Base-by-base conservation (phyloP, 2,113 vertebrate genomes). In the Mustelus asterias region DNA sequence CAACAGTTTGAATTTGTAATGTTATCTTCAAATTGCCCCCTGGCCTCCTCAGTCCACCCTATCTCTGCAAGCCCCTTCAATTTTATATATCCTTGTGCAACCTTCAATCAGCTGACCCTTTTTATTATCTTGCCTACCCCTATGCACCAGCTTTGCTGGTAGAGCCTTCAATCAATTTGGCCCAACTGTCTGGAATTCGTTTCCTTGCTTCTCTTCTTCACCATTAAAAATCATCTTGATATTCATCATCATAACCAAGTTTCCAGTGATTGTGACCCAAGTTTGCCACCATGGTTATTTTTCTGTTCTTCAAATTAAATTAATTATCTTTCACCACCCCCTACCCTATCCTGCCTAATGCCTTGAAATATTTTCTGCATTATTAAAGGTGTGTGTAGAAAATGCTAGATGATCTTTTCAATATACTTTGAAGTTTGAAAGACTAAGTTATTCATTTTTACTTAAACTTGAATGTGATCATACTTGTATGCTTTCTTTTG, bases 401-500 rank as follows among this genome's bases (percentile, higher is more conserved):
- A 93, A 37, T 65, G 16, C 9, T 93, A 9, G n/a, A 14, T 37
- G 4, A 1, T 6, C 29, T 37, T 37, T 37, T 93, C 33, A 93
- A 9, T 65, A 44, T 76, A 65, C 54, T 63, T 83, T 96, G 94
- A 96, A 24, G 80, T 80, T 96, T 85, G 60, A 6, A 67, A 24
- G 63, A 95, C 37, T 26, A 58, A 76, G 58, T 92, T 54, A 92
- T 72, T 70, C 60, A 41, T 65, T 92, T 29, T 88, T 54, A 88
- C 95, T 76, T 93, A 89, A 96, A 37, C 72, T 60, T 88, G 65
- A 44, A n/a, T 95, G 26, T 95, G 83, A 80, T 20, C 86, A 60
- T 37, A 33, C 1, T 60, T 94, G 37, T 72, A 44, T 96, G 37
- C 95, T 98, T 96, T 98, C 96, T 98, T 96, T 98, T 72, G 96